Evolutionary conservation across 2,888 invertebrate genomes (phyloP).

Genomic region (Malthinus seriepunctatus): DNA sequence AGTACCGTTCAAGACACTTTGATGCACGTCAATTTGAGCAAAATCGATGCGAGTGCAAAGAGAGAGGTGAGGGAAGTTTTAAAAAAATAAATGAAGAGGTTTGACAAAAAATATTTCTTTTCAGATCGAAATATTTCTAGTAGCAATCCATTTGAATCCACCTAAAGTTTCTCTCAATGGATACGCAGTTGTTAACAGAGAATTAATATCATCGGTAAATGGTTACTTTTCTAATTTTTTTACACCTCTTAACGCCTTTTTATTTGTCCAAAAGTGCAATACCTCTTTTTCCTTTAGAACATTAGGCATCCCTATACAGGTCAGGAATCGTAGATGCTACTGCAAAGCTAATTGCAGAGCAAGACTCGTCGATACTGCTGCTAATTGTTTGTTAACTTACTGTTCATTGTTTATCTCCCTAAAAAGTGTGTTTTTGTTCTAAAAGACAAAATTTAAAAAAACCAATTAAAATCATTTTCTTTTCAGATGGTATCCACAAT

Average conservation of each 20-base stretch:
- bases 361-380: too few species aligned
- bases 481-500: constrained; percentile 67
- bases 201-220: constrained; percentile 66
- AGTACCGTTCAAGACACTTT: constrained; percentile 66
- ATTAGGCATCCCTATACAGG: too few species aligned
- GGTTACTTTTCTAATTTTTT: not conserved
- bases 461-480: constrained; percentile 14
- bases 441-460: too few species aligned
- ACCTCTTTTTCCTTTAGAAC: too few species aligned
- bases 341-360: too few species aligned
- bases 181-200: constrained; percentile 67
- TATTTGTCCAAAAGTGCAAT: too few species aligned
- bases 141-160: constrained; percentile 72
- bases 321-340: too few species aligned
- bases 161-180: constrained; percentile 70
- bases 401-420: too few species aligned
- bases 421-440: too few species aligned
- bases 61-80: too few species aligned
- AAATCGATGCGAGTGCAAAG: constrained; percentile 62
- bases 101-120: constrained; percentile 31
- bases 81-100: not conserved
- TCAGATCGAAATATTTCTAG: constrained; percentile 69
- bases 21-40: constrained; percentile 61
- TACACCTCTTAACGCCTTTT: too few species aligned
- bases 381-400: too few species aligned